Base-by-base conservation (phyloP, 1,140 invertebrate genomes). In the Brachionus rubens region DNA sequence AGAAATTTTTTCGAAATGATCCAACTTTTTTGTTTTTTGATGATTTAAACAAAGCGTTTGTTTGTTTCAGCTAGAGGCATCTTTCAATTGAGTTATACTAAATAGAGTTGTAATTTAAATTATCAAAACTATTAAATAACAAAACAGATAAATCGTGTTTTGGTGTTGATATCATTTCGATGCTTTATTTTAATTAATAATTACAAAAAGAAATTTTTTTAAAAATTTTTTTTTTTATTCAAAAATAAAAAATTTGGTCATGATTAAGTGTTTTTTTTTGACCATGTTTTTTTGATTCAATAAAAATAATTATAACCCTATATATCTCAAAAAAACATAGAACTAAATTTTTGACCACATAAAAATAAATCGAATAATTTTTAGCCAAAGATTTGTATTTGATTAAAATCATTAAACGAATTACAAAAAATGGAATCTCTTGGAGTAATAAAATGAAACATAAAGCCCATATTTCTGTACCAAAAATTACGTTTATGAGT, bases 401-500 rank as follows among this genome's bases (percentile, higher is more conserved):
- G 12, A 72, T 26, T 16, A 72, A 19, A 21, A 72, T 48, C 50
- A 72, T 50, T 33, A 72, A 3, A 9, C 68, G 43, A 30, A 72
- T 72, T n/a, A 72, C 21, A 50, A 72, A 72, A 72, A 72, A 72
- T 4, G 68, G 68, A 14, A 72, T 54, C 14, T 72, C 68, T 50
- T 72, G 68, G 12, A 48, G 14, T 5, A 72, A 1, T 4, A 72
- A 36, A 1, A 48, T 72, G 3, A 72, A 36, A 21, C 28, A 40
- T 46, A 72, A 24, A 40, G 68, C 68, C 68, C 68, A 72, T 19
- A 72, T 72, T 50, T 72, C 68, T 7, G 68, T 50, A n/a, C 68
- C 68, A 24, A 72, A 72, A 19, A 72, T 40, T 3, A 48, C 2
- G 21, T 50, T 40, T 6, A 26, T 16, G 1, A 30, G 24, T n/a